Evolutionary conservation across 2,113 vertebrate genomes (phyloP), one percentile per base, ranked within the genome.

Genomic region (Channa argus): DNA sequence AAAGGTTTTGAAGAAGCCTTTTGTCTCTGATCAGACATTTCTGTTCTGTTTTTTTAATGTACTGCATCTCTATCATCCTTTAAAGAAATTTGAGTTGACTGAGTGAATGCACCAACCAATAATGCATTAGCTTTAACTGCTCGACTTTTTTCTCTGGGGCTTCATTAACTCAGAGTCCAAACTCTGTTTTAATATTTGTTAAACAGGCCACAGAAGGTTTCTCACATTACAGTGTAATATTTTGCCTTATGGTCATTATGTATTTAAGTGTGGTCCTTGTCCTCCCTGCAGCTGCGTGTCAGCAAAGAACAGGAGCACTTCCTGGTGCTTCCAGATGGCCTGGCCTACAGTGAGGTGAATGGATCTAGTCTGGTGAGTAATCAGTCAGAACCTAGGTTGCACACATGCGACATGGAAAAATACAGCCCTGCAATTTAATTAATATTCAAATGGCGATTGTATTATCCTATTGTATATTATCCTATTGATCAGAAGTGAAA

Each of bases 241-340:
- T 62, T 13, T 36, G 3, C 33, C 10, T 8, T 13, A 37, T n/a
- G 0, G 24, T 24, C 24, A 24, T 24, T 12, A 6, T 13, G 37
- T 38, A 15, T 51, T 62, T 5, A 49, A 8, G 5, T n/a, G 43
- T 38, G 24, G 1, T 11, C 5, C 15, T 75, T 3, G 52, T 47
- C 54, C 12, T 71, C 49, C 6, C 50, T 38, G 44, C 91, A 99
- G 98, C 90, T 99, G 70, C 94, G 97, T 62, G 97, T 99, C 41
- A 99, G 95, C 93, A 99, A 99, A 89, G 98, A 99, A 72, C 98
- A 99, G 86, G 98, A 98, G 67, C 98, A 99, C 54, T 99, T 99
- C 91, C 84, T 99, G 86, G 95, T 99, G 71, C 95, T 96, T 79
- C 97, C 97, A 0, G 93, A 95, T 1, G 98, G 97, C 11, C 88